phyloP scores from a whole-genome alignment of 2,888 invertebrate genomes.

The Amphimallon solstitiale region DNA sequence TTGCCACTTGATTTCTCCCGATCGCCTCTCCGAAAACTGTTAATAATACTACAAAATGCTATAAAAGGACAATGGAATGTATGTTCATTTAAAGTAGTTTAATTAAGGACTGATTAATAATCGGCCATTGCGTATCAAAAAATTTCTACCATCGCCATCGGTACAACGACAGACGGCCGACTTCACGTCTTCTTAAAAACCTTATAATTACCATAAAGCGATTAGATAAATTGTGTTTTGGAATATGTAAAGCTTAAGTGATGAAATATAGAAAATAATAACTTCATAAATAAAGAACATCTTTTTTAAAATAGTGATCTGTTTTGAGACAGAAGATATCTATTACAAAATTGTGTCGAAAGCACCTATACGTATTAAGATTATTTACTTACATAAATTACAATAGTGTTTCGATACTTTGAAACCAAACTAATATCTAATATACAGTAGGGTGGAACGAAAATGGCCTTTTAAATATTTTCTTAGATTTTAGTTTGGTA shows the following conservation, averaged over 20 bases:
- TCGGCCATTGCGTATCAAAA: constrained; percentile 42
- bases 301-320: too few species aligned
- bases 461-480: too few species aligned
- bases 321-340: too few species aligned
- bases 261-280: constrained; percentile 19
- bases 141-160: constrained; percentile 16
- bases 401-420: too few species aligned
- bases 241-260: constrained; percentile 15
- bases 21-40: constrained; percentile 42
- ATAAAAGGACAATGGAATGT: constrained; percentile 53
- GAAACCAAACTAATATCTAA: too few species aligned
- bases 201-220: constrained; percentile 33
- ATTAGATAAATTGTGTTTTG: constrained; percentile 34
- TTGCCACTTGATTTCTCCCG: constrained; percentile 48
- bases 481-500: too few species aligned
- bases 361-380: too few species aligned
- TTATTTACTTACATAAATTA: too few species aligned
- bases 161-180: constrained; percentile 15
- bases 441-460: too few species aligned
- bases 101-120: constrained; percentile 52
- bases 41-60: constrained; percentile 48
- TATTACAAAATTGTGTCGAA: too few species aligned
- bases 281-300: background rate
- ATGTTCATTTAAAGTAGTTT: constrained; percentile 51
- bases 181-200: constrained; percentile 30